Evolutionary conservation across 1,140 invertebrate genomes (phyloP).

Genomic region (Rhysida immarginata): DNA sequence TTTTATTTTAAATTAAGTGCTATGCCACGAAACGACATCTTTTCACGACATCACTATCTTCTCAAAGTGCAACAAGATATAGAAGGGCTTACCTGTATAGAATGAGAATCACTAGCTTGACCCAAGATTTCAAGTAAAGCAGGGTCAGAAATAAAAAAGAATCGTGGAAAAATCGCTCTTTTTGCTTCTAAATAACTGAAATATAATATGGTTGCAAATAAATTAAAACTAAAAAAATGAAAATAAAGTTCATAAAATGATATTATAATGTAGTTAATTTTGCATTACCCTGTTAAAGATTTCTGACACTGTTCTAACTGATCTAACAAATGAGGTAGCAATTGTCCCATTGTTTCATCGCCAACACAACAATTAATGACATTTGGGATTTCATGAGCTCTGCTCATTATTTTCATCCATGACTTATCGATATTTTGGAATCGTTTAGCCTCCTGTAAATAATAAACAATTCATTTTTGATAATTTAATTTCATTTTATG

Average conservation of each 20-base stretch:
- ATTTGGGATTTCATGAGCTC: constrained; percentile 83
- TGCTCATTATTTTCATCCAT: constrained; percentile 95
- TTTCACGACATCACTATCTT: too few relatives aligned
- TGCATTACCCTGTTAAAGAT: constrained; percentile 71
- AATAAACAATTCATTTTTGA: too few relatives aligned
- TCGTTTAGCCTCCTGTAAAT: constrained; percentile 22
- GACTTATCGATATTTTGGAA: constrained; percentile 96
- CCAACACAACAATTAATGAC: constrained; percentile 91
- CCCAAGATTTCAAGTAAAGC: constrained; percentile 88
- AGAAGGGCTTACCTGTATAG: constrained; percentile 65
- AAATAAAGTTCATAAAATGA: too few relatives aligned
- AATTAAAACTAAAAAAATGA: too few relatives aligned
- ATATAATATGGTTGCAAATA: constrained; percentile 2
- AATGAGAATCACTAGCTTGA: constrained; percentile 92
- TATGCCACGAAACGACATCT: too few relatives aligned
- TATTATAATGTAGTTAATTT: too few relatives aligned
- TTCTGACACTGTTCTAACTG: constrained; percentile 94
- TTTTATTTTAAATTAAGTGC: too few relatives aligned
- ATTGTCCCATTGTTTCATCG: constrained; percentile 79
- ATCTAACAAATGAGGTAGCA: constrained; percentile 88
- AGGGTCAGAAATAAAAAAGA: constrained; percentile 96
- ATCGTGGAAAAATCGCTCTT: constrained; percentile 85
- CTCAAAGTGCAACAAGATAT: too few relatives aligned
- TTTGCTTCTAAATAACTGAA: constrained; percentile 81
- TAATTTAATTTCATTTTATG: neutral